These are phyloP conservation scores for Paracyclopina nana DNA, from an alignment of 1,140 invertebrate genomes.

Conservation along the genomic window DNA sequence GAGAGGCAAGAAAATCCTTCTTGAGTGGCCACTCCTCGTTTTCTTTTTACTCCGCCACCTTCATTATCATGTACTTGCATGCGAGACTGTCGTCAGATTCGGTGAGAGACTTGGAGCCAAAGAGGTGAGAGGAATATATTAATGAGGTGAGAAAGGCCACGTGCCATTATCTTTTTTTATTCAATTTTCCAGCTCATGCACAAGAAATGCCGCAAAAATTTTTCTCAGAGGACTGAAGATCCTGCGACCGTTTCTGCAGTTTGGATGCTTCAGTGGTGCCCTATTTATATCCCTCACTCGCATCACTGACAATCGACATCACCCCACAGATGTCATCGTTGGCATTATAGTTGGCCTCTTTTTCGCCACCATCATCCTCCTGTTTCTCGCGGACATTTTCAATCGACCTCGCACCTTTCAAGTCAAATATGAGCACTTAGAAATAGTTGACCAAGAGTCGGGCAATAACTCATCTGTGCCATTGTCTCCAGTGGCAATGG, in stretches of 20 bases:
- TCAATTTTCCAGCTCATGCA: not conserved
- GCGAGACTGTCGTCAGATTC: slow-evolving; percentile 5
- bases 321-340: slow-evolving; percentile 38
- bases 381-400: slow-evolving; percentile 10
- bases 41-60: slow-evolving; percentile 24
- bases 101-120: too few relatives aligned
- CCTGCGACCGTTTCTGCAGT: slow-evolving; percentile 28
- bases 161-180: too few relatives aligned
- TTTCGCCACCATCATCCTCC: slow-evolving; percentile 13
- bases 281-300: slow-evolving; percentile 27
- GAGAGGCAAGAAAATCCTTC: slow-evolving; percentile 29
- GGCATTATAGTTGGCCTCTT: slow-evolving; percentile 22
- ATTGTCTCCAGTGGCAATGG: too few relatives aligned
- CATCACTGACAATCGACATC: slow-evolving; percentile 40
- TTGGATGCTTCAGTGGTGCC: slow-evolving; percentile 25
- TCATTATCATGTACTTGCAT: slow-evolving; percentile 28
- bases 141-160: too few relatives aligned
- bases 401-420: slow-evolving; percentile 11
- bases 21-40: slow-evolving; percentile 38
- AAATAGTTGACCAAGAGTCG: too few relatives aligned
- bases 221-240: slow-evolving; percentile 21
- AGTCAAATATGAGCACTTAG: too few relatives aligned
- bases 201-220: slow-evolving; percentile 16
- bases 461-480: too few relatives aligned
- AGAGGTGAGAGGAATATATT: too few relatives aligned